Evolutionary conservation across 2,113 vertebrate genomes (phyloP).

Genomic region (Rafetus swinhoei): DNA sequence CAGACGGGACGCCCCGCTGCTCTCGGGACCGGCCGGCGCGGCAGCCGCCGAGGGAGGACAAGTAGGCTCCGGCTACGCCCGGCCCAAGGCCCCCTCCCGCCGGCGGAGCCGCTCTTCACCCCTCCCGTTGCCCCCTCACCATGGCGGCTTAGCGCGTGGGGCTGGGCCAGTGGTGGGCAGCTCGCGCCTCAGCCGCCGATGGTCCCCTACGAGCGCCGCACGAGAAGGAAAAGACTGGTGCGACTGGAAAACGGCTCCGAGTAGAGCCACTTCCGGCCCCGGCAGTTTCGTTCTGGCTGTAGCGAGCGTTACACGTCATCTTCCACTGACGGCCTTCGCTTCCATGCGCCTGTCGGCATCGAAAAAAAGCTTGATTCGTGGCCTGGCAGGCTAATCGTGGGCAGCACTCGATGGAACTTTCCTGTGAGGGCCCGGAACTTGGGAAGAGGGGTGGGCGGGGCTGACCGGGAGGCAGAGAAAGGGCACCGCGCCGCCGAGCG

Average conservation of each 20-base stretch:
- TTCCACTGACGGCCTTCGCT: accelerated
- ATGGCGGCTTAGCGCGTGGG: not conserved
- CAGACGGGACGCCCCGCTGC: too few relatives aligned
- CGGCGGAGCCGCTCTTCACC: not conserved
- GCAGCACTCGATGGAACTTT: accelerated
- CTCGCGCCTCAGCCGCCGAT: accelerated
- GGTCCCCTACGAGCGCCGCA: accelerated
- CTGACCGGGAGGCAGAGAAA: not conserved
- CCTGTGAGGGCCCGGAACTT: accelerated
- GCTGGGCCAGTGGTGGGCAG: accelerated
- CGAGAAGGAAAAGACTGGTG: not conserved
- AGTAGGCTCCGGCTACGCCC: too few relatives aligned
- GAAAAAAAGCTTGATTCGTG: not conserved
- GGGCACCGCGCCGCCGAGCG: not conserved
- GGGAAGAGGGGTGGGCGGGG: accelerated
- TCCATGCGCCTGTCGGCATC: not conserved
- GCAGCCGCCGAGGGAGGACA: too few relatives aligned
- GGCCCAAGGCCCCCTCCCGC: too few relatives aligned
- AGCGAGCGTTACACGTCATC: accelerated
- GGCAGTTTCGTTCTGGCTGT: not conserved
- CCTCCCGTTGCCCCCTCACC: conserved; percentile 15
- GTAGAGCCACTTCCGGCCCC: not conserved
- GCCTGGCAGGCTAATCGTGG: too few relatives aligned
- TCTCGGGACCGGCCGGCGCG: too few relatives aligned
- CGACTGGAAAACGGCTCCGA: accelerated